Percentiles rank a stretch among this genome's conserved stretches.
phyloP scores from a whole-genome alignment of 2,888 invertebrate genomes.

The Sphaerophoria rueppellii region DNA sequence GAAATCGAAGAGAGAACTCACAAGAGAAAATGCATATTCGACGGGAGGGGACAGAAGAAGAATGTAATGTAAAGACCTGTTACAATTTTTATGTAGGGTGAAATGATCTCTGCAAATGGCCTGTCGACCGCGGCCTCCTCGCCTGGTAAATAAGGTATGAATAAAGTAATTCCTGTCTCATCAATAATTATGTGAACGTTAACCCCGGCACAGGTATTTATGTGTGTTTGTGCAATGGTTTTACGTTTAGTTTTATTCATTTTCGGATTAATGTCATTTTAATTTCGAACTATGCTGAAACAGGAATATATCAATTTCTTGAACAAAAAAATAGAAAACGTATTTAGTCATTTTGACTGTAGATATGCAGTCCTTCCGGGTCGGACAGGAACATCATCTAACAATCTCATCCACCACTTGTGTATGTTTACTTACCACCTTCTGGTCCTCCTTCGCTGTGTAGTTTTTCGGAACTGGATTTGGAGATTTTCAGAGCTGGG shows the following conservation, averaged over 20 bases:
- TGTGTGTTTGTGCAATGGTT: constrained; percentile 16
- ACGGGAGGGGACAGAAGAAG: neutral
- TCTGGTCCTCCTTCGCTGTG: no score
- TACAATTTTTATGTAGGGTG: constrained; percentile 64
- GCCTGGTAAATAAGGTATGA: constrained; percentile 66
- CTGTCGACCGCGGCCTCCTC: no score
- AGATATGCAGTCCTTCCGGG: no score
- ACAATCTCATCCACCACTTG: no score
- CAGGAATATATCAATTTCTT: no score
- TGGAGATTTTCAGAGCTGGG: no score
- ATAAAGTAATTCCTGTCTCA: constrained; percentile 74
- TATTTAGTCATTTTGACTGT: no score
- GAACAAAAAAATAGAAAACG: no score
- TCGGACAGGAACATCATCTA: no score
- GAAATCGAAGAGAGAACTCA: constrained; percentile 6
- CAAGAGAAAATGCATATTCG: constrained; percentile 27
- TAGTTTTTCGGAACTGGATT: no score
- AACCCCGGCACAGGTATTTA: constrained; percentile 67
- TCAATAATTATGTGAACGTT: constrained; percentile 76
- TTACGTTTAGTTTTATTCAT: neutral
- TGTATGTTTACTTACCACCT: no score
- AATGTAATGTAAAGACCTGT: constrained; percentile 59
- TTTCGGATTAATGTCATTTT: neutral
- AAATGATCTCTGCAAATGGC: constrained; percentile 47
- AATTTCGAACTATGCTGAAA: no score